Conservation (phyloP, 2,113 vertebrate species). For the Suricata suricatta region DNA sequence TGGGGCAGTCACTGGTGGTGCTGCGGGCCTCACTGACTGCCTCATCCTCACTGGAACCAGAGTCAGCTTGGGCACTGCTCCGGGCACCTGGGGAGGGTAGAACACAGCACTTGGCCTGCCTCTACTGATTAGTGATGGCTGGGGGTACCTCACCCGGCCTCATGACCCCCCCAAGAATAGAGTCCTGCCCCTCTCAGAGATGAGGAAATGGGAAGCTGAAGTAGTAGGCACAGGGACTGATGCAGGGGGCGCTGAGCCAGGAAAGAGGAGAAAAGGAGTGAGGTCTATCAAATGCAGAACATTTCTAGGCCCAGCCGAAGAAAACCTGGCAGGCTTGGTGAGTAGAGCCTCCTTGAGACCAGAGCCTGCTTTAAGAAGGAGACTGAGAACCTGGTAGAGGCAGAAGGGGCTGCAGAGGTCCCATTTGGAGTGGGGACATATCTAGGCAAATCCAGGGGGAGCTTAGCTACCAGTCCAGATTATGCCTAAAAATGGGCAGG, state of each 20-base stretch:
- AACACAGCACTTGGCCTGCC: background rate
- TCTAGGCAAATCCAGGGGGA: background rate
- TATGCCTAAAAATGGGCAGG: background rate
- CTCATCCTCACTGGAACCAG: conserved; percentile 94
- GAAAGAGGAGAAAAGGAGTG: background rate
- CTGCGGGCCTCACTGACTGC: conserved; percentile 92
- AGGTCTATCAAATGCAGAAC: background rate
- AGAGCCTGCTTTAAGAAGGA: background rate
- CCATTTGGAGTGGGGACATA: background rate
- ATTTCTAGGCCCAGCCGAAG: background rate
- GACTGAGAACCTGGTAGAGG: background rate
- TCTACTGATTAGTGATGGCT: background rate
- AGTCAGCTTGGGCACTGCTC: conserved; percentile 89
- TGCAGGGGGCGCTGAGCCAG: background rate
- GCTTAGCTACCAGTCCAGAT: background rate
- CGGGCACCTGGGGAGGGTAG: conserved; percentile 76
- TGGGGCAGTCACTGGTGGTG: conserved; percentile 91
- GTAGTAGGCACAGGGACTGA: background rate
- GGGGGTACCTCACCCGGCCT: background rate
- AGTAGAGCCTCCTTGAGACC: background rate
- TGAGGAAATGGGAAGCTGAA: background rate
- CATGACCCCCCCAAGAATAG: background rate
- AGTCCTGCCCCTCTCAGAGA: background rate
- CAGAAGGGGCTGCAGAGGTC: background rate
- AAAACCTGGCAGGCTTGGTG: background rate